phyloP scores from a whole-genome alignment of 1,140 invertebrate genomes.

The Drosophila bocqueti region DNA sequence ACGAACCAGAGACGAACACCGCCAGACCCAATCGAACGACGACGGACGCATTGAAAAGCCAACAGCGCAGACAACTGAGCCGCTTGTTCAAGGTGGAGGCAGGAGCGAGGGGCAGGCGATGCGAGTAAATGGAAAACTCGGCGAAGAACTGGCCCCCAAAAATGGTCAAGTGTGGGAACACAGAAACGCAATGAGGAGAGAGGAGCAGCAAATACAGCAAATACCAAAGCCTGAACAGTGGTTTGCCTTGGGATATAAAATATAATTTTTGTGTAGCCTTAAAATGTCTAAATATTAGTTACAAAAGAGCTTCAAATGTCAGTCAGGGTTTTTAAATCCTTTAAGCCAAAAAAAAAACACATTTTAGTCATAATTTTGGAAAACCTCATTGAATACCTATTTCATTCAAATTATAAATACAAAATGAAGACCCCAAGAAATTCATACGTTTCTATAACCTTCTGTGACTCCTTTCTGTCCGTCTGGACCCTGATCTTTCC shows the following conservation, averaged over 20 bases:
- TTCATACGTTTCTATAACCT: not conserved
- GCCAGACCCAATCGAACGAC: constrained; percentile 20
- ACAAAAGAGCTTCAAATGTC: not conserved
- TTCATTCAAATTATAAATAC: not conserved
- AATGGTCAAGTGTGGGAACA: constrained; percentile 18
- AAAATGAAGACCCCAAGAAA: not conserved
- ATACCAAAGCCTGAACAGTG: constrained; percentile 5
- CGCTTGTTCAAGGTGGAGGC: constrained; percentile 48
- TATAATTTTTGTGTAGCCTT: not conserved
- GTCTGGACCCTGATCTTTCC: too few relatives aligned
- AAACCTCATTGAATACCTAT: not conserved
- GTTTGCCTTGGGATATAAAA: too few relatives aligned
- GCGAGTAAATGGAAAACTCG: not conserved
- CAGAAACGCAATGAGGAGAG: not conserved
- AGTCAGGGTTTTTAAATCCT: not conserved
- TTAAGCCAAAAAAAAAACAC: too few relatives aligned
- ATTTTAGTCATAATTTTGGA: not conserved
- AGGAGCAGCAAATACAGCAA: constrained; percentile 16
- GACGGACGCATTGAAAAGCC: constrained; percentile 42
- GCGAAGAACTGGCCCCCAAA: constrained; percentile 42
- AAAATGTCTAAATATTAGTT: not conserved
- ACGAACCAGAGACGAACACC: constrained; percentile 5
- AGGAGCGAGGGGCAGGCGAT: not conserved
- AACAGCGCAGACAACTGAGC: constrained; percentile 48
- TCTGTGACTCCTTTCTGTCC: not conserved